Base-by-base conservation (phyloP, 92 coral and sea anemone genomes). In the Porites rus region DNA sequence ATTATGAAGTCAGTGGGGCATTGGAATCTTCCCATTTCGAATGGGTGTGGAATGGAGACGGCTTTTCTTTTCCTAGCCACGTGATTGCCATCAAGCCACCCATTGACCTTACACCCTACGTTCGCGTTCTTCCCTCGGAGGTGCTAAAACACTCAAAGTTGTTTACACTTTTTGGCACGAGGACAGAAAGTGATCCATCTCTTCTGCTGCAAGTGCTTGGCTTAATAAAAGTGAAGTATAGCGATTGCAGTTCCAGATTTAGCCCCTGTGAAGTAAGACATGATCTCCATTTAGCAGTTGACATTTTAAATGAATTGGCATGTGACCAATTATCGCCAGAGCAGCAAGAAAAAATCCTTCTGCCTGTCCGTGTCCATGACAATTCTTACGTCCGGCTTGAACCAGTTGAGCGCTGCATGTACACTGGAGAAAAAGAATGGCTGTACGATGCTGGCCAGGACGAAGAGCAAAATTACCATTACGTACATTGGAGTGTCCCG, bases 351-450 rank as follows among this genome's bases (percentile, higher is more conserved):
- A 88, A 76, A 22, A 70, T 91, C 17, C 69, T 91, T 6, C 67
- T 91, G 25, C 95, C 98, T 16, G 69, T 87, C 50, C 75, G 90
- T 64, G 76, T 52, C 24, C 84, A 70, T 17, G 88, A 22, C 43
- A 67, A 81, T 65, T 52, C 76, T 18, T 63, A 61, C 24, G 74
- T 91, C n/a, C 51, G 77, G 53, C 88, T 93, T 18, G 91, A 77
- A 21, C 90, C 90, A 22, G 87, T 92, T 87, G 65, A 78, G 10
- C 93, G 92, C 4, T 95, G 98, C 66, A 90, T 93, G 25, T 95
- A 91, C 86, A 91, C 95, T 74, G 97, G 93, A 67, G 59, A 11
- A 17, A 88, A 80, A 7, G 98, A 93, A 38, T 93, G 98, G 98
- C 91, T 90, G 14, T 86, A 87, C 70, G 81, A 64, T 51, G 96